Conservation (phyloP, 1,140 invertebrate genomes). For the Pectinophora gossypiella region DNA sequence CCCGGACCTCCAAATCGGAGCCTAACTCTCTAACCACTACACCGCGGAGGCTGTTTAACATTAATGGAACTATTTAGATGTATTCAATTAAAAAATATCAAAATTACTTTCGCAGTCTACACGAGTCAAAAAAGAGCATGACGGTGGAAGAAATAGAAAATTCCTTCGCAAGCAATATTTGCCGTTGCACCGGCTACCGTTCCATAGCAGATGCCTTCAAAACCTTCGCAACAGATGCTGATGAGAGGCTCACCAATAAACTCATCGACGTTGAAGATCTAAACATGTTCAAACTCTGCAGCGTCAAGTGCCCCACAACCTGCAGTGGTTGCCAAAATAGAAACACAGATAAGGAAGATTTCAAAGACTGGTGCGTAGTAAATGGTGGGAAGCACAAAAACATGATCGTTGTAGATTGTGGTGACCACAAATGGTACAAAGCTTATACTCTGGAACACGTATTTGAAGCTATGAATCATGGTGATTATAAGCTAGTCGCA, state of each 20-base stretch:
- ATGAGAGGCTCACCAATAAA: slow-evolving; percentile 31
- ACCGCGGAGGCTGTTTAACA: no score
- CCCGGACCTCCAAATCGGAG: no score
- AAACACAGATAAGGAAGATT: slow-evolving; percentile 4
- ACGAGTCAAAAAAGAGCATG: slow-evolving; percentile 58
- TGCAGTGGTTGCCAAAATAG: slow-evolving; percentile 24
- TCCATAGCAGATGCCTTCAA: slow-evolving; percentile 86
- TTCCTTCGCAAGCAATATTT: slow-evolving; percentile 88
- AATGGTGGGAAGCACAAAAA: slow-evolving; percentile 25
- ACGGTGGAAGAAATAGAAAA: slow-evolving; percentile 84
- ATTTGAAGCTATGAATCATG: slow-evolving; percentile 38
- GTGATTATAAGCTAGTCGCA: slow-evolving; percentile 74
- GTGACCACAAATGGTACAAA: slow-evolving; percentile 73
- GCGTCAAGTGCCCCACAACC: slow-evolving; percentile 29
- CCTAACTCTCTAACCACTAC: no score
- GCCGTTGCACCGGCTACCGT: slow-evolving; percentile 91
- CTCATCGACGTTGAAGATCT: slow-evolving; percentile 74
- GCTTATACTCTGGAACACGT: slow-evolving; percentile 66
- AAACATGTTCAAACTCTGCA: slow-evolving; percentile 35
- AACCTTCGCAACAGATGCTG: slow-evolving; percentile 39
- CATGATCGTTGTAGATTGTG: slow-evolving; percentile 29
- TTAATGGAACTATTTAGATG: slow-evolving; percentile 10
- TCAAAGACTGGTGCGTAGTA: slow-evolving; percentile 35
- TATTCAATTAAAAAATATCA: background rate
- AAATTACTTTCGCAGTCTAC: slow-evolving; percentile 27